Evolutionary conservation across 2,113 vertebrate genomes (phyloP).

Genomic region (Tragelaphus strepsiceros): DNA sequence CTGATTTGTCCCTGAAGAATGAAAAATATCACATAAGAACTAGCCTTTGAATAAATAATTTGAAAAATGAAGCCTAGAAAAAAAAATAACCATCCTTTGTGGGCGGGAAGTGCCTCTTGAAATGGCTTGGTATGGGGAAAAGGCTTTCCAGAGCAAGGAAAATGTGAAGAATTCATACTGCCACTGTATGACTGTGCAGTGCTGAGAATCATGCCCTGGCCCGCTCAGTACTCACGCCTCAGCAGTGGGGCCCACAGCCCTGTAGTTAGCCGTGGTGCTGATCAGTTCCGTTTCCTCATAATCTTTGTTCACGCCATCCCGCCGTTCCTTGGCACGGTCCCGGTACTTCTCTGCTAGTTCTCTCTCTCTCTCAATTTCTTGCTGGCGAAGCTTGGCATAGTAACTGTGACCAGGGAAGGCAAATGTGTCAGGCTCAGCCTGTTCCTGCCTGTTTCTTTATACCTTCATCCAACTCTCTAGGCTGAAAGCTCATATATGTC

Average conservation of each 20-base stretch:
- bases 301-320: constrained; percentile 97
- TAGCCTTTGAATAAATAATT: not conserved
- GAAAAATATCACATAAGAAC: rapidly evolving
- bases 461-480: not conserved
- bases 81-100: not conserved
- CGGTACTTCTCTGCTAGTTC: constrained; percentile 97
- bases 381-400: constrained; percentile 97
- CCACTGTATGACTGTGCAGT: not conserved
- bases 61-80: not conserved
- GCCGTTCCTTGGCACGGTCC: constrained; percentile 92
- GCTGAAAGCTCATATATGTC: not conserved
- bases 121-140: not conserved
- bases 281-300: constrained; percentile 98
- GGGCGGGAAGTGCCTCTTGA: not conserved
- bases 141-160: not conserved
- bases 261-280: constrained; percentile 97
- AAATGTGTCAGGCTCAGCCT: not conserved
- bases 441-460: not conserved
- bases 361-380: constrained; percentile 95
- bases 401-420: constrained; percentile 82
- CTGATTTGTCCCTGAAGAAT: constrained; percentile 91
- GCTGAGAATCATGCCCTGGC: not conserved
- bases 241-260: constrained; percentile 94
- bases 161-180: not conserved
- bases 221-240: constrained; percentile 86